These are phyloP conservation scores for Drosophila melanica DNA, from an alignment of 1,140 invertebrate genomes.

Conservation along the genomic window DNA sequence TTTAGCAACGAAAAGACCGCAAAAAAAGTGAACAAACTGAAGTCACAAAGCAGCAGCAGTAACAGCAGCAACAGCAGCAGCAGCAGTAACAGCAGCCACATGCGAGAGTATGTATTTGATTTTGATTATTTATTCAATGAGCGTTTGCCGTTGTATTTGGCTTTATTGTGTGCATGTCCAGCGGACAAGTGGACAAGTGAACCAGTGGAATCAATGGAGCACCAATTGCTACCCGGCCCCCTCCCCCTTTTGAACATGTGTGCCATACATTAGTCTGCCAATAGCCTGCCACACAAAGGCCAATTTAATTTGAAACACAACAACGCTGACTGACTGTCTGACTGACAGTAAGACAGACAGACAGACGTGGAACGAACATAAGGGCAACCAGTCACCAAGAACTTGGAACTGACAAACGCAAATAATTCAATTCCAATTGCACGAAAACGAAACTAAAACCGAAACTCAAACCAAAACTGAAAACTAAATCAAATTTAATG, in stretches of 20 bases:
- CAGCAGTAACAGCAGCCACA: constrained; percentile 19
- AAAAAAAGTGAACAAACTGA: constrained; percentile 42
- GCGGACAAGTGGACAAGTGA: constrained; percentile 40
- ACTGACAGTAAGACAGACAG: constrained; percentile 15
- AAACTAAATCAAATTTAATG: constrained; percentile 50
- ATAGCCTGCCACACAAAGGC: constrained; percentile 68
- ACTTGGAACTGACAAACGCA: constrained; percentile 62
- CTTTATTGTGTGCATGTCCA: constrained; percentile 70
- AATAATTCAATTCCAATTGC: constrained; percentile 78
- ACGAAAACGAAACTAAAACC: constrained; percentile 55
- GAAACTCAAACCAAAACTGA: constrained; percentile 54
- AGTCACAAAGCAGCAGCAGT: constrained; percentile 37
- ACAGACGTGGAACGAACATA: constrained; percentile 12
- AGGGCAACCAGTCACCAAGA: constrained; percentile 37
- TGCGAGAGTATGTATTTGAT: constrained; percentile 63
- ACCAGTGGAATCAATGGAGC: constrained; percentile 32
- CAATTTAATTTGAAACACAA: constrained; percentile 77
- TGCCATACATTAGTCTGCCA: constrained; percentile 68
- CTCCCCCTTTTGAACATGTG: constrained; percentile 36
- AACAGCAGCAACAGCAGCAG: constrained; percentile 14
- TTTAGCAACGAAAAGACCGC: constrained; percentile 66
- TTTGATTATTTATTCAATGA: constrained; percentile 81
- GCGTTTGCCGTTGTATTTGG: constrained; percentile 69
- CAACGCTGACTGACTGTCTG: constrained; percentile 27
- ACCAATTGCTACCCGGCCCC: constrained; percentile 10